A percentile compares a stretch with the other conserved stretches of the same genome.
These are phyloP conservation scores for Lasioglossum leucozonium DNA, from an alignment of 2,888 invertebrate genomes.

Conservation along the genomic window DNA sequence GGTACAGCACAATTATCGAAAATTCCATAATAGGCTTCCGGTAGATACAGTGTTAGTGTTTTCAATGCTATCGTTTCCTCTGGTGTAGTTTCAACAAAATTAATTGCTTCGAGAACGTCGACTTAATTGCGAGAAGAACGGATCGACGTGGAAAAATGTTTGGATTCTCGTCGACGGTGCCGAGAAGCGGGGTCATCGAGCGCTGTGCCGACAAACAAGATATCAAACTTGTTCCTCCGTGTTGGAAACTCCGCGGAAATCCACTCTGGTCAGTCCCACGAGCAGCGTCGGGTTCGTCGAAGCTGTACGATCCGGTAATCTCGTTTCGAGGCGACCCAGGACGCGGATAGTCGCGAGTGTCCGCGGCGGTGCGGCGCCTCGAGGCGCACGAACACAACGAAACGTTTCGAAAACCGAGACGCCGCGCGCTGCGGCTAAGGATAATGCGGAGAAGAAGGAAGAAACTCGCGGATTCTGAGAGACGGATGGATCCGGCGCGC, in stretches of 20 bases:
- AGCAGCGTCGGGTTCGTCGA: not conserved
- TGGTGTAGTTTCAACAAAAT: too few relatives aligned
- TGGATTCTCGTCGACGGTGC: not conserved
- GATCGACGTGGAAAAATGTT: not conserved
- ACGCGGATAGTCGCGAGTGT: not conserved
- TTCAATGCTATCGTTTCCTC: too few relatives aligned
- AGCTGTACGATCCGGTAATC: not conserved
- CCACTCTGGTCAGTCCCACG: not conserved
- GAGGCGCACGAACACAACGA: not conserved
- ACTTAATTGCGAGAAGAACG: too few relatives aligned
- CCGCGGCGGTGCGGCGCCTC: not conserved
- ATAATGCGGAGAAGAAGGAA: not conserved
- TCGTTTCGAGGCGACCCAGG: not conserved
- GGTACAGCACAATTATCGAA: too few relatives aligned
- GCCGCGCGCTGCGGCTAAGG: not conserved
- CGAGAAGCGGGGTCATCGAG: not conserved
- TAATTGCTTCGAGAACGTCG: too few relatives aligned
- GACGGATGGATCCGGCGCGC: not conserved
- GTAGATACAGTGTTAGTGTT: too few relatives aligned
- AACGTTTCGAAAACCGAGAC: not conserved
- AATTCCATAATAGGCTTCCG: too few relatives aligned
- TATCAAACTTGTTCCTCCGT: not conserved
- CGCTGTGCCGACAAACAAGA: not conserved
- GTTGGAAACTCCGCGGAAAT: not conserved
- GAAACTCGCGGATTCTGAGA: slow-evolving; percentile 1